Conservation (phyloP, 2,113 vertebrate species). For the Danio rerio region DNA sequence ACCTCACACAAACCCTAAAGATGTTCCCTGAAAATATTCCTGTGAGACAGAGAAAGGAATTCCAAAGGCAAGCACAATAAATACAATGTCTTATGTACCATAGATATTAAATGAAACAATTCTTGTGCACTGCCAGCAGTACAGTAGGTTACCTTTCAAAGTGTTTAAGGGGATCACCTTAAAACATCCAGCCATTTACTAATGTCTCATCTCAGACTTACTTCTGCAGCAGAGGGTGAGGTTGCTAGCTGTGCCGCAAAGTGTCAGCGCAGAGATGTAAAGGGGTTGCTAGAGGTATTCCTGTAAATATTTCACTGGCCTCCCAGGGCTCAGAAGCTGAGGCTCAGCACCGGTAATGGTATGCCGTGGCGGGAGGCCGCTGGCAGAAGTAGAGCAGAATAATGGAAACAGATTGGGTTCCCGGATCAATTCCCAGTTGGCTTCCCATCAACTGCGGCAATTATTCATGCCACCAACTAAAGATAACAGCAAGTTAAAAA, state of each 20-base stretch:
- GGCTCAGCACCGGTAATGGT: constrained; percentile 28
- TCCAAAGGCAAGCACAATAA: neutral
- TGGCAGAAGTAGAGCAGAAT: constrained; percentile 66
- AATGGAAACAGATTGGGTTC: constrained; percentile 60
- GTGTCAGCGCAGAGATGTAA: neutral
- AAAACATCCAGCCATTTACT: constrained; percentile 1
- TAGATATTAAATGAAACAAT: neutral
- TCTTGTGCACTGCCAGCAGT: too few relatives aligned
- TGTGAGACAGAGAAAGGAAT: neutral
- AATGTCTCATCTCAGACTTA: neutral
- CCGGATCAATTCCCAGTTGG: constrained; percentile 66
- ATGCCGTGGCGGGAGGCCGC: neutral
- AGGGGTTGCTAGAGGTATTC: constrained; percentile 16
- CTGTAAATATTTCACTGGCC: constrained; percentile 42
- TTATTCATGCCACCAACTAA: constrained; percentile 63
- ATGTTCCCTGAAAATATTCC: neutral
- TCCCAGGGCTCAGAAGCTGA: constrained; percentile 30
- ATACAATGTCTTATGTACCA: neutral
- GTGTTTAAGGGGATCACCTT: neutral
- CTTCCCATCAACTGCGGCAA: constrained; percentile 69
- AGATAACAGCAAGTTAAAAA: constrained; percentile 56
- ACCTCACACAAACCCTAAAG: neutral
- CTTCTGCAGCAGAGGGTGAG: neutral
- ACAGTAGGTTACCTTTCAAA: neutral
- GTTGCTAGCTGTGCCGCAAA: neutral